Evolutionary conservation across 1,140 invertebrate species (phyloP), one percentile per base, ranked within the genome.

Genomic region (Drosophila varians): DNA sequence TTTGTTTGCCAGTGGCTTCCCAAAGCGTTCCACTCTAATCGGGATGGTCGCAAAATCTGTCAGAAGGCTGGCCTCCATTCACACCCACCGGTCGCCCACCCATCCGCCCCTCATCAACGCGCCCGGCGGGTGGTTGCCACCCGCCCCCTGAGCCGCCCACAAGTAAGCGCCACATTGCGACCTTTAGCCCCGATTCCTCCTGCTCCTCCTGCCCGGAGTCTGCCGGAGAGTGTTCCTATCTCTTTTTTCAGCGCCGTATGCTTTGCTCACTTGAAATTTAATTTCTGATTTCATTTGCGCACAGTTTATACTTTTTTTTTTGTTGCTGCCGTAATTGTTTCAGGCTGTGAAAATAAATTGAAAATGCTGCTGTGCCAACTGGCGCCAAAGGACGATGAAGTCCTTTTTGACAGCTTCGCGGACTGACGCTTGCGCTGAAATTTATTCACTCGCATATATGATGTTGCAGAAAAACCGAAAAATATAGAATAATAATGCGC

Each of bases 271-370:
- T 84, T 86, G 56, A 84, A 84, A 84, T 84, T 84, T 86, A 84
- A 84, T 84, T 84, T 86, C 61, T 84, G 80, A 84, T 84, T 84
- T 84, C 80, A 84, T 84, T 84, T 83, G 74, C 77, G 61, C 77
- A 80, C 66, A 80, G 74, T 84, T 74, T 71, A 47, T 70, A 21
- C 71, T 62, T 51, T 51, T 31, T 26, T 60, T 70, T 55, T 53
- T 49, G 61, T 52, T 65, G n/a, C 11, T 38, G 6, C 55, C 68
- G 73, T 86, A 86, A 86, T 86, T 86, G 80, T 86, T 86, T 76
- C 82, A 86, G 80, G 73, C 80, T 86, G 80, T 77, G 80, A 86
- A 84, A 86, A 87, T 86, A 86, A 86, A 86, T 86, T 86, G 80
- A 86, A 84, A 87, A 69, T 74, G 58, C 28, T 75, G 52, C 52